Percentiles rank a stretch among this genome's conserved stretches.
These are phyloP conservation scores for Spondyliosoma cantharus DNA, from an alignment of 2,797 vertebrate genomes.

Conservation along the genomic window DNA sequence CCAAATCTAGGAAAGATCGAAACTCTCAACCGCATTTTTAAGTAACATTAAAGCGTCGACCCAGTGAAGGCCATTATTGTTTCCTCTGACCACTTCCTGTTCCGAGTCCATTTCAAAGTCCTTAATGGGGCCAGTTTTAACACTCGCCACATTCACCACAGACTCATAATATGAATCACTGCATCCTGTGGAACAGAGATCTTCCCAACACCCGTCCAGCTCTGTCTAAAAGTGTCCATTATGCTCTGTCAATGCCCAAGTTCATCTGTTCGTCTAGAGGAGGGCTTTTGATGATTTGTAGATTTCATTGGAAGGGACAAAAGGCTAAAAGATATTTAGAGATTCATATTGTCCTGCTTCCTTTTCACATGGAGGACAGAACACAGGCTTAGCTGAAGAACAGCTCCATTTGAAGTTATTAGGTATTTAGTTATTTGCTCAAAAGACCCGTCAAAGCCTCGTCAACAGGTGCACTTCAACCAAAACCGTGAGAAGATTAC, in stretches of 20 bases:
- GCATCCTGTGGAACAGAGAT: constrained; percentile 59
- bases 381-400: not conserved
- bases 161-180: constrained; percentile 56
- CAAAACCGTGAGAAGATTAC: not conserved
- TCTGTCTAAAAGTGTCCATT: constrained; percentile 50
- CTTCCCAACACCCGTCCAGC: constrained; percentile 31
- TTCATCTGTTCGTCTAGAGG: not conserved
- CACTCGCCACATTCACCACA: constrained; percentile 69
- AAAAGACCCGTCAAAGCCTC: not conserved
- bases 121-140: constrained; percentile 53
- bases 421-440: not conserved
- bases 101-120: constrained; percentile 32
- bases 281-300: not conserved
- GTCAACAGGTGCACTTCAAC: not conserved
- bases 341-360: not conserved
- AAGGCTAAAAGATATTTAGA: not conserved
- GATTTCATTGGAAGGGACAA: constrained; percentile 3
- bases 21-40: constrained; percentile 32
- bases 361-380: not conserved
- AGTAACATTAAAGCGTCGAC: constrained; percentile 53
- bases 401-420: not conserved
- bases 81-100: constrained; percentile 62
- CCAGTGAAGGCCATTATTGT: constrained; percentile 71
- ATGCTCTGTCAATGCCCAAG: constrained; percentile 23
- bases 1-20: constrained; percentile 31